phyloP scores from a whole-genome alignment of 2,888 invertebrate species.

The Lissocephala sabroskyi region DNA sequence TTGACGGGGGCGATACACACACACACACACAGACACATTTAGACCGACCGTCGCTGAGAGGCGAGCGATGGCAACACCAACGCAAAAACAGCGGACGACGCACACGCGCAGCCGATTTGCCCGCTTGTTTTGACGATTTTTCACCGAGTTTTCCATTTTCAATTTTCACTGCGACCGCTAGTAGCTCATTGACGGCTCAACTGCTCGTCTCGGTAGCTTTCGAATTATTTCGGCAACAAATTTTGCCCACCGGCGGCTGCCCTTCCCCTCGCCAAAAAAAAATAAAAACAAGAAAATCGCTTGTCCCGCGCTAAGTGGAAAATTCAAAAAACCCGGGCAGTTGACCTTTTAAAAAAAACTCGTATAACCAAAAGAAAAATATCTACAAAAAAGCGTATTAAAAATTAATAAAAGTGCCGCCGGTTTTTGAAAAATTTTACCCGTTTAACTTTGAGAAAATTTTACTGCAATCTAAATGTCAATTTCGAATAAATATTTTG shows the following conservation, averaged over 20 bases:
- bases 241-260: slow-evolving; percentile 1
- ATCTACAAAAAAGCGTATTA: slow-evolving; percentile 3
- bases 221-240: slow-evolving; percentile 22
- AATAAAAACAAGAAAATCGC: background rate
- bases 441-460: background rate
- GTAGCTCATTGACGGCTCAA: slow-evolving; percentile 69
- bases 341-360: background rate
- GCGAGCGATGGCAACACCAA: slow-evolving; percentile 2
- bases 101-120: slow-evolving; percentile 55
- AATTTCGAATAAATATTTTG: no score
- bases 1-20: slow-evolving; percentile 1
- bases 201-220: slow-evolving; percentile 67
- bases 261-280: background rate
- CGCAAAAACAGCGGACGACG: slow-evolving; percentile 24
- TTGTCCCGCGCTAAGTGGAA: no score
- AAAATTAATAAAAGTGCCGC: background rate
- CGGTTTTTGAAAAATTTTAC: background rate
- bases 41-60: no score
- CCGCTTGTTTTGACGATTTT: slow-evolving; percentile 35
- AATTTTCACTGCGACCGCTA: slow-evolving; percentile 67
- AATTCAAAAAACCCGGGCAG: no score
- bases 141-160: slow-evolving; percentile 61
- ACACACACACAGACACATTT: slow-evolving; percentile 1
- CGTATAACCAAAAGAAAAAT: slow-evolving; percentile 7
- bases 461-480: no score